A percentile compares a stretch with the other conserved stretches of the same genome.
phyloP scores from a whole-genome alignment of 2,113 vertebrate species.

The Athene cunicularia region DNA sequence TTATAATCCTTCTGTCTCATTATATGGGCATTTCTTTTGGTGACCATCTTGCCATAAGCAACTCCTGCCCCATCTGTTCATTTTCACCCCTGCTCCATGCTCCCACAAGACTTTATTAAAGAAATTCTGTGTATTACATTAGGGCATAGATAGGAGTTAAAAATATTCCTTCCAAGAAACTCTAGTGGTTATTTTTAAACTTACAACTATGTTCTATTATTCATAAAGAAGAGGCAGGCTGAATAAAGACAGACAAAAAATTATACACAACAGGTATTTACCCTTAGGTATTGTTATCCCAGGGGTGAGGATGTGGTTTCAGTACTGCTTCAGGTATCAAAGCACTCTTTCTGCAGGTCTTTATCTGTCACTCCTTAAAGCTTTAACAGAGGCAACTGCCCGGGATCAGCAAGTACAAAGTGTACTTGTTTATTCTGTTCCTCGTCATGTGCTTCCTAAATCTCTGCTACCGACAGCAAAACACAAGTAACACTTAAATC shows the following conservation, averaged over 20 bases:
- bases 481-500: neutral
- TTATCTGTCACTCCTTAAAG: neutral
- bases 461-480: neutral
- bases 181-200: neutral
- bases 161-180: neutral
- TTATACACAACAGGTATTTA: neutral
- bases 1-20: neutral
- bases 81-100: neutral
- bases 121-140: neutral
- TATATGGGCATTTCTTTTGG: accelerated
- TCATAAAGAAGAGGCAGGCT: neutral
- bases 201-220: neutral
- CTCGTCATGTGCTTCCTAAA: neutral
- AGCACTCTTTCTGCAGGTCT: neutral
- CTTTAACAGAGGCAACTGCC: neutral
- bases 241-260: neutral
- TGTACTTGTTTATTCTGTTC: slow-evolving; percentile 10
- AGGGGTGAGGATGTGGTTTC: neutral
- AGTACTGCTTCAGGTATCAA: neutral
- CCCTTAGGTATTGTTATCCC: neutral
- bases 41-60: neutral
- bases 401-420: neutral
- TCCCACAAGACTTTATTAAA: neutral
- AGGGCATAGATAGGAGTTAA: neutral
- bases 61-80: neutral